phyloP scores from a whole-genome alignment of 2,888 invertebrate species.

The Pomacea canaliculata region DNA sequence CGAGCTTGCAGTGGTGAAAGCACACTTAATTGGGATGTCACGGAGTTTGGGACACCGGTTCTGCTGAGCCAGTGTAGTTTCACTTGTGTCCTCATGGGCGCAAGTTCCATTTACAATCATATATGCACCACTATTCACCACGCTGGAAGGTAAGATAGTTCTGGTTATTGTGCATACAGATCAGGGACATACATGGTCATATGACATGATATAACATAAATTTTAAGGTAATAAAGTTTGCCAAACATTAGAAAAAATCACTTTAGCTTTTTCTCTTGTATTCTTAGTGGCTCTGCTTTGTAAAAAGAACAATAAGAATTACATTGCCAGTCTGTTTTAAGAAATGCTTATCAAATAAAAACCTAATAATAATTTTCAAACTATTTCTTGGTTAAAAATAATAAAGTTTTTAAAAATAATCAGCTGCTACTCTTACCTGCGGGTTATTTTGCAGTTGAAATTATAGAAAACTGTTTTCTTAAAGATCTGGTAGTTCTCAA shows the following conservation, averaged over 20 bases:
- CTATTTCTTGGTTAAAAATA: too few relatives aligned
- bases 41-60: constrained; percentile 65
- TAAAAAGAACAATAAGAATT: too few relatives aligned
- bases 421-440: constrained; percentile 51
- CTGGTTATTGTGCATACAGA: too few relatives aligned
- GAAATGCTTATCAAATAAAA: too few relatives aligned
- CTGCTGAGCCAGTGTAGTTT: constrained; percentile 60
- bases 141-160: constrained; percentile 47
- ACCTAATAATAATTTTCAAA: too few relatives aligned
- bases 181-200: too few relatives aligned
- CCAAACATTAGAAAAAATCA: too few relatives aligned
- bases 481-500: constrained; percentile 69
- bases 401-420: too few relatives aligned
- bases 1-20: constrained; percentile 41
- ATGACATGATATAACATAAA: too few relatives aligned
- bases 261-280: neutral
- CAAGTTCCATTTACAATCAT: constrained; percentile 71
- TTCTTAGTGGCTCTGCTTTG: neutral
- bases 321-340: too few relatives aligned
- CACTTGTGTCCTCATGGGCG: constrained; percentile 65
- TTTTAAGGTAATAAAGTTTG: too few relatives aligned
- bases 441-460: constrained; percentile 70
- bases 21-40: constrained; percentile 56
- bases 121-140: constrained; percentile 70
- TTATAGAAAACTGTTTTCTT: constrained; percentile 67